Evolutionary conservation across 2,113 vertebrate genomes (phyloP).

Genomic region (Dasyprocta punctata): DNA sequence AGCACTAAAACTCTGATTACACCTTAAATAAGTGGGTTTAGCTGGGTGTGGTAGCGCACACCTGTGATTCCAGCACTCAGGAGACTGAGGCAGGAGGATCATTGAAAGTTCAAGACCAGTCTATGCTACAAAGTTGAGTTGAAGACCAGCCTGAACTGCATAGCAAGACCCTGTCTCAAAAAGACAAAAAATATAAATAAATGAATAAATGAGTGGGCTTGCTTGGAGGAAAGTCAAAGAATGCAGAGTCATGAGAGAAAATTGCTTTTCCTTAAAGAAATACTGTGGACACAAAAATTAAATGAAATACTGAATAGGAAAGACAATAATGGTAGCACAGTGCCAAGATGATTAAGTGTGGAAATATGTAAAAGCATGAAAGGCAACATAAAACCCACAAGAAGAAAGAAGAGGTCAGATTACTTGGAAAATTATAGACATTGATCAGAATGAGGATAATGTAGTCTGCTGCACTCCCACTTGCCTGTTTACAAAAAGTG

Average conservation of each 20-base stretch:
- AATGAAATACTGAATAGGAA: neutral
- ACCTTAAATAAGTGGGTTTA: neutral
- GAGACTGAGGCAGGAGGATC: too few species aligned
- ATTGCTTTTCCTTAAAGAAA: slow-evolving; percentile 29
- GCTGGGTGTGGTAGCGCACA: too few species aligned
- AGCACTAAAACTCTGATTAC: neutral
- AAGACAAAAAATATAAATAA: too few species aligned
- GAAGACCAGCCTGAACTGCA: too few species aligned
- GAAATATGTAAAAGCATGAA: slow-evolving; percentile 9
- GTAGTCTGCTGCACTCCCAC: neutral
- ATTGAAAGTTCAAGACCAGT: too few species aligned
- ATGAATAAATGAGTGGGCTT: neutral
- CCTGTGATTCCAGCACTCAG: too few species aligned
- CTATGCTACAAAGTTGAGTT: too few species aligned
- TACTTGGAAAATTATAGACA: slow-evolving; percentile 15
- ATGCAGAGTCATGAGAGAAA: neutral
- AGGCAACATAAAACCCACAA: neutral
- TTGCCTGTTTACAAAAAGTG: neutral
- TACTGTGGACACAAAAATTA: neutral
- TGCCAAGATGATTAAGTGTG: slow-evolving; percentile 1
- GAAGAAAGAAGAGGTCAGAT: neutral
- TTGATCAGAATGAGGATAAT: neutral
- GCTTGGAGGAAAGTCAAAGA: slow-evolving; percentile 18
- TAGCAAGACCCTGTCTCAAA: too few species aligned
- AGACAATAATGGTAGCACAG: neutral